phyloP scores from a whole-genome alignment of 1,140 invertebrate genomes.

The Branchinecta lindahli region DNA sequence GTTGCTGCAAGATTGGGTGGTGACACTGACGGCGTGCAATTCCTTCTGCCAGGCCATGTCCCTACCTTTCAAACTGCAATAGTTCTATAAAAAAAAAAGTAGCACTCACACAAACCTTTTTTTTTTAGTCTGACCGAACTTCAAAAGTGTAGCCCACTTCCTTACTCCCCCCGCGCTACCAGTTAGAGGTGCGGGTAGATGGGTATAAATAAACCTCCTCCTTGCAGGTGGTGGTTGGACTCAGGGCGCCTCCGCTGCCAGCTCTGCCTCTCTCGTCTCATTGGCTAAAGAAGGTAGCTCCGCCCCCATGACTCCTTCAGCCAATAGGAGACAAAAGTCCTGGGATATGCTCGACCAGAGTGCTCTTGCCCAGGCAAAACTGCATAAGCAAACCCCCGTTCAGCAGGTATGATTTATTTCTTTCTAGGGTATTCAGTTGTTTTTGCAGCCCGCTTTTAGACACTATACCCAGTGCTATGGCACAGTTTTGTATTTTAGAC shows the following conservation, averaged over 20 bases:
- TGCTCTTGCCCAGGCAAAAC: conserved; percentile 47
- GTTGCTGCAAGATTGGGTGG: no score
- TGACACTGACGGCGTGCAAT: no score
- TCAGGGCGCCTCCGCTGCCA: conserved; percentile 18
- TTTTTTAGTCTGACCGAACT: no score
- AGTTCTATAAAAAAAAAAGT: no score
- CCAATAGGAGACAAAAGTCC: conserved; percentile 63
- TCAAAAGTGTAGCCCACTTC: no score
- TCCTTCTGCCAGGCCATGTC: no score
- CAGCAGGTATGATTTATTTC: conserved; percentile 42
- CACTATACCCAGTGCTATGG: no score
- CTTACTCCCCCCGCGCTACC: no score
- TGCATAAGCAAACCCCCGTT: conserved; percentile 42
- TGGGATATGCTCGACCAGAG: conserved; percentile 77
- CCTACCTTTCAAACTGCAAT: no score
- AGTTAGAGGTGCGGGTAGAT: no score
- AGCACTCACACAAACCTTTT: no score
- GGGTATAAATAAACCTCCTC: neutral
- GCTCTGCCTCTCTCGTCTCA: conserved; percentile 16
- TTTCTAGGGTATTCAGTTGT: neutral
- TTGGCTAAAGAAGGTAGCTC: conserved; percentile 10
- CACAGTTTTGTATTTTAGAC: no score
- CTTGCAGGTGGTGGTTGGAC: conserved; percentile 2
- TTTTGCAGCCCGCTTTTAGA: neutral
- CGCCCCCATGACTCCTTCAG: conserved; percentile 26